Evolutionary conservation across 1,140 invertebrate species (phyloP).

Genomic region (Physella acuta): DNA sequence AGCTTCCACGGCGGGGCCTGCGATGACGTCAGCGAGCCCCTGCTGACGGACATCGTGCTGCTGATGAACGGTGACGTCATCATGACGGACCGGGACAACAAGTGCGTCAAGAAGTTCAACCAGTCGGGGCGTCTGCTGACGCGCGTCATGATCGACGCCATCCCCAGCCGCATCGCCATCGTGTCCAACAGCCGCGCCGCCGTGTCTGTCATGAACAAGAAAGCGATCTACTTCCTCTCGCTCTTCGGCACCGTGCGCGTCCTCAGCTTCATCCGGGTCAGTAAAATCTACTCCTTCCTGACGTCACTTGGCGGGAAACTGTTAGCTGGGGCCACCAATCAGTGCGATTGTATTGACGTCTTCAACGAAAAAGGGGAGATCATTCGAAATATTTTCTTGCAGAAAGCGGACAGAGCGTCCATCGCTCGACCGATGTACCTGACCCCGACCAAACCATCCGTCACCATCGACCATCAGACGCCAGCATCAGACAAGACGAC

Average conservation of each 20-base stretch:
- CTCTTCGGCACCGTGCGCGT: conserved; percentile 28
- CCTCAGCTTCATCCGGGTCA: conserved; percentile 19
- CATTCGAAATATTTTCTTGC: conserved; percentile 15
- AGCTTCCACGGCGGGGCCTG: conserved; percentile 28
- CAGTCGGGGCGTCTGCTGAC: conserved; percentile 28
- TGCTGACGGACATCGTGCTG: conserved; percentile 29
- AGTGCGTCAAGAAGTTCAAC: conserved; percentile 35
- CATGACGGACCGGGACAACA: conserved; percentile 32
- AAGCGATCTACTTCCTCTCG: conserved; percentile 26
- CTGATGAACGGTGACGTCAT: conserved; percentile 31
- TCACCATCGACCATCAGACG: neutral
- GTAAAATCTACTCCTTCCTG: conserved; percentile 29
- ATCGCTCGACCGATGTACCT: conserved; percentile 29
- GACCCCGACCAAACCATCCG: neutral
- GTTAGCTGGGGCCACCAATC: conserved; percentile 28
- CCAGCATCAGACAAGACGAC: neutral
- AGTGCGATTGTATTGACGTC: conserved; percentile 31
- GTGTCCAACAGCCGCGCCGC: conserved; percentile 28
- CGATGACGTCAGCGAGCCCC: conserved; percentile 25
- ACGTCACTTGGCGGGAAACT: conserved; percentile 11
- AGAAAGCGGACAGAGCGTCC: conserved; percentile 23
- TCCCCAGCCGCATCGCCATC: conserved; percentile 21
- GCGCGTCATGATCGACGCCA: conserved; percentile 24
- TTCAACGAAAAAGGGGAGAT: conserved; percentile 24
- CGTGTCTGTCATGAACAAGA: conserved; percentile 29